These are phyloP conservation scores for Drosophila hydei DNA, from an alignment of 1,140 invertebrate species.

Conservation along the genomic window DNA sequence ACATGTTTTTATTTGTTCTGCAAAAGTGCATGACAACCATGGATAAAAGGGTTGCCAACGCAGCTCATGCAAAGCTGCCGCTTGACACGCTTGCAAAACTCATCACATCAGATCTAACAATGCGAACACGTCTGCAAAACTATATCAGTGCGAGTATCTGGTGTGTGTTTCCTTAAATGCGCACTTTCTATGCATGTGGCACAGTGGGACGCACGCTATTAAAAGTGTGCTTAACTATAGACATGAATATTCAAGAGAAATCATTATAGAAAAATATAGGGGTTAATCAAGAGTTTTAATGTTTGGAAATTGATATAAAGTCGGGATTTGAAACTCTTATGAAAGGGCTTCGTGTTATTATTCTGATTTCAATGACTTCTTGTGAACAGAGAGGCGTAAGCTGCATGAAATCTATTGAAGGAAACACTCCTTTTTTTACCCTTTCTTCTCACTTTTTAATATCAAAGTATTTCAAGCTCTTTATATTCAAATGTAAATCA, in stretches of 20 bases:
- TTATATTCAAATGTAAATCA: too few relatives aligned
- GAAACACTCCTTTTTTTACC: too few relatives aligned
- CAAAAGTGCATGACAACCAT: slow-evolving; percentile 27
- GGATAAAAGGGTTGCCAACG: slow-evolving; percentile 20
- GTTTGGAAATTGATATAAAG: too few relatives aligned
- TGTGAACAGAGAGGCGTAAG: too few relatives aligned
- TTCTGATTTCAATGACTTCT: too few relatives aligned
- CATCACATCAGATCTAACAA: slow-evolving; percentile 12
- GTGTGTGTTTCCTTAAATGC: slow-evolving; percentile 7
- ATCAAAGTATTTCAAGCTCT: too few relatives aligned
- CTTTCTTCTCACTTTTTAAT: too few relatives aligned
- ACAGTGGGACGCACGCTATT: background rate
- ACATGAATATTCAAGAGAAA: background rate
- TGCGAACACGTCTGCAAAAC: slow-evolving; percentile 2
- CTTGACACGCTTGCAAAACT: slow-evolving; percentile 39
- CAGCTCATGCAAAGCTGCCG: slow-evolving; percentile 5
- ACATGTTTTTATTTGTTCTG: slow-evolving; percentile 53
- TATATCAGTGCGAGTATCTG: background rate
- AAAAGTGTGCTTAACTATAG: background rate
- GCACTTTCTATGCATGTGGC: slow-evolving; percentile 1
- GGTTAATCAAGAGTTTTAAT: too few relatives aligned
- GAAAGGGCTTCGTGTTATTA: too few relatives aligned
- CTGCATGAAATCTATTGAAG: too few relatives aligned
- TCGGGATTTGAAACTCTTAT: too few relatives aligned
- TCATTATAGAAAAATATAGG: too few relatives aligned